A percentile compares a stretch with the other conserved stretches of the same genome.
These are phyloP conservation scores for Serranochromis macrocephalus DNA, from an alignment of 2,113 vertebrate species.

Conservation along the genomic window DNA sequence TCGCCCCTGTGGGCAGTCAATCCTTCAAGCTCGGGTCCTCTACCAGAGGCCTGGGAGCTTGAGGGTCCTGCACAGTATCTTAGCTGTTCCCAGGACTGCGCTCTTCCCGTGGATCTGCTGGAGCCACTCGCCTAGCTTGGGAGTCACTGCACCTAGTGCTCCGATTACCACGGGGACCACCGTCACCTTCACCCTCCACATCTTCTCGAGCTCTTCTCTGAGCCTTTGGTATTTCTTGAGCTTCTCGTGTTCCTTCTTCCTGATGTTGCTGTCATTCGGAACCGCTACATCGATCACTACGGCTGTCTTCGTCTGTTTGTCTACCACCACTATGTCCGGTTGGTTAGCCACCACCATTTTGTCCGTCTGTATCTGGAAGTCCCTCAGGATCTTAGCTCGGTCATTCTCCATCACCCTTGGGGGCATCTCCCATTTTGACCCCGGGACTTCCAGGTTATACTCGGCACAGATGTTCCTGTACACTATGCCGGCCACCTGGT, in stretches of 20 bases:
- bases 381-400: no score
- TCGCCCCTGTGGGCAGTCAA: fast-evolving
- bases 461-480: no score
- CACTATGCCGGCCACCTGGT: no score
- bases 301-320: fast-evolving
- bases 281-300: not conserved
- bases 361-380: no score
- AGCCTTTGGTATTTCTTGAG: not conserved
- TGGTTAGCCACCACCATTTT: no score
- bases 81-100: not conserved
- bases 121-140: not conserved
- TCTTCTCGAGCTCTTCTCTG: fast-evolving
- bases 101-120: not conserved
- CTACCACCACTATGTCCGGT: no score
- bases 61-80: fast-evolving
- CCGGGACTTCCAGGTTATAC: fast-evolving
- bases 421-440: fast-evolving
- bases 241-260: not conserved
- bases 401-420: fast-evolving
- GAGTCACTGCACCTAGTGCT: not conserved
- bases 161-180: not conserved
- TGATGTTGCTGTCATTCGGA: fast-evolving
- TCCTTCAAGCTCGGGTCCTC: not conserved
- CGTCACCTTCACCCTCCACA: fast-evolving
- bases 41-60: not conserved